phyloP scores from a whole-genome alignment of 2,113 vertebrate genomes.

The Pionites leucogaster region DNA sequence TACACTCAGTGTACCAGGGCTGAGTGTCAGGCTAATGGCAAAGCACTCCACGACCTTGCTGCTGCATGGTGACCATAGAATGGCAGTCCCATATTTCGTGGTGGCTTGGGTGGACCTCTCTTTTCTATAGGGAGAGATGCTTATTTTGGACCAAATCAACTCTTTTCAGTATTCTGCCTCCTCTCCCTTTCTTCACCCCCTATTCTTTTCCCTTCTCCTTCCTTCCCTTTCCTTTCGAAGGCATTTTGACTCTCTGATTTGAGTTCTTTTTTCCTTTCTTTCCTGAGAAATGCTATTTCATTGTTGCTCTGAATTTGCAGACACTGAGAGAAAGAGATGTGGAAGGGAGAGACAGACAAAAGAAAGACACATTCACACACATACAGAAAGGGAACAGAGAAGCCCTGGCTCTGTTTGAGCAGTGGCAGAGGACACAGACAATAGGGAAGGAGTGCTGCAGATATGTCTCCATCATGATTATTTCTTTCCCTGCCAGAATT shows the following conservation, averaged over 20 bases:
- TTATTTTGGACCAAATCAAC: neutral
- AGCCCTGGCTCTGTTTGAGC: neutral
- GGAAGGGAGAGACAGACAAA: slow-evolving; percentile 42
- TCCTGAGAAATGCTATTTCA: neutral
- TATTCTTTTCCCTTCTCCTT: no score
- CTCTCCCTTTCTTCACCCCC: no score
- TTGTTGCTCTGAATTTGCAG: slow-evolving; percentile 19
- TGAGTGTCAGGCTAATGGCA: neutral
- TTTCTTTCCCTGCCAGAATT: slow-evolving; percentile 39
- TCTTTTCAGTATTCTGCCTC: neutral
- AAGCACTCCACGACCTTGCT: neutral
- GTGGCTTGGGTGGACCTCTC: neutral
- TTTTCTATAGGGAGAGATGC: neutral
- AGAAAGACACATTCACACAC: neutral
- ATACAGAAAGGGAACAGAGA: slow-evolving; percentile 19
- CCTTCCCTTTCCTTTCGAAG: neutral
- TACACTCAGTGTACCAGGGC: neutral
- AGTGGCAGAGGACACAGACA: slow-evolving; percentile 45
- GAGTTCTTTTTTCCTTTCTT: neutral
- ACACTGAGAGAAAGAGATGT: slow-evolving; percentile 7
- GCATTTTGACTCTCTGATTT: neutral
- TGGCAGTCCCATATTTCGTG: accelerated
- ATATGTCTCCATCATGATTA: slow-evolving; percentile 31
- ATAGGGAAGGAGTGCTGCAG: slow-evolving; percentile 22
- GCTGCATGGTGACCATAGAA: neutral